phyloP scores from a whole-genome alignment of 2,797 vertebrate species.

The Hozukius guyotensis region DNA sequence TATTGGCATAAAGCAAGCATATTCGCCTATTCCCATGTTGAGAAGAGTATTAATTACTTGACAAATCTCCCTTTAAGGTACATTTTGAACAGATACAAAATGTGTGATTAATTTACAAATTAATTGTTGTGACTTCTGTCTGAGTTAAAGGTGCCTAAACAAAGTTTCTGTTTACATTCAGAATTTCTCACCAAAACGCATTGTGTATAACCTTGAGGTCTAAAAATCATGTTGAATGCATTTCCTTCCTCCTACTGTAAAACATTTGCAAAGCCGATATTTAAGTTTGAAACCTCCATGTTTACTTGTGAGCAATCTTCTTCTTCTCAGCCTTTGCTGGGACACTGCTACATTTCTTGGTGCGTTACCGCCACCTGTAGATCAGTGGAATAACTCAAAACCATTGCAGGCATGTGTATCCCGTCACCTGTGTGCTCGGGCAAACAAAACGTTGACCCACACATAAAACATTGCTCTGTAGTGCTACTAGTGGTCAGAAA shows the following conservation, averaged over 20 bases:
- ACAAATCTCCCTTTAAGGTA: too few relatives aligned
- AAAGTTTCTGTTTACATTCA: not conserved
- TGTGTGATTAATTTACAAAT: too few relatives aligned
- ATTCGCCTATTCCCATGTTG: too few relatives aligned
- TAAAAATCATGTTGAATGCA: not conserved
- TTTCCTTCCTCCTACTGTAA: not conserved
- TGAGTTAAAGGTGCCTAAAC: not conserved
- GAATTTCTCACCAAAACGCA: not conserved
- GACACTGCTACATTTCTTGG: not conserved
- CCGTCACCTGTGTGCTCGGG: not conserved
- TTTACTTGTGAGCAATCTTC: not conserved
- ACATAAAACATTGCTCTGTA: not conserved
- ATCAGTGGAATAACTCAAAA: not conserved
- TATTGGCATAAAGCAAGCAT: too few relatives aligned
- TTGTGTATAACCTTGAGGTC: not conserved
- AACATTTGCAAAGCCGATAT: not conserved
- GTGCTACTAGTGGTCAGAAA: not conserved
- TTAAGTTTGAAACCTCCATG: not conserved
- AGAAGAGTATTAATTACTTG: too few relatives aligned
- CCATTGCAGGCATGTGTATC: not conserved
- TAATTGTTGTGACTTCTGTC: not conserved
- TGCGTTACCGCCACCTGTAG: not conserved
- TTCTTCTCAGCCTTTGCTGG: not conserved
- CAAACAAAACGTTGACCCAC: not conserved
- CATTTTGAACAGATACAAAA: too few relatives aligned